A percentile compares a stretch with the other conserved stretches of the same genome.
These are phyloP conservation scores for Ecdyonurus torrentis DNA, from an alignment of 2,888 invertebrate genomes.

Conservation along the genomic window DNA sequence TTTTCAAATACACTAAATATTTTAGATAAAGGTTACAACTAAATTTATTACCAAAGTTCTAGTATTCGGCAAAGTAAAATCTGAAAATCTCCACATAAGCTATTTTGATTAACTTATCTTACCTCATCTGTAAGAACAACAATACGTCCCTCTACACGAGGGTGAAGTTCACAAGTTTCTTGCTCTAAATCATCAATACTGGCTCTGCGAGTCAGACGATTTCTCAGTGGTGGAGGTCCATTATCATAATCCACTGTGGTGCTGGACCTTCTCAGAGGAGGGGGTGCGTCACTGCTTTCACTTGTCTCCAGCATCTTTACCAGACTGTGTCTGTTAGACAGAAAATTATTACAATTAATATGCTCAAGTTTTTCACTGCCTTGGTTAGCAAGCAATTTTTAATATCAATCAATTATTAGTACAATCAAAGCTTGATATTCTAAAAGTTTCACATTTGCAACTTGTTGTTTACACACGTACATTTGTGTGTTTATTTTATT, in stretches of 20 bases:
- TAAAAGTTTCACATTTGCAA: too few species aligned
- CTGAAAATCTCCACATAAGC: too few species aligned
- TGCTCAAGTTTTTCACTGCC: too few species aligned
- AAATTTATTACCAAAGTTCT: too few species aligned
- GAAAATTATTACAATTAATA: neutral
- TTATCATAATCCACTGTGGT: constrained; percentile 21
- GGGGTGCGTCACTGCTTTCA: constrained; percentile 55
- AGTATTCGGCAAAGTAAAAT: too few species aligned
- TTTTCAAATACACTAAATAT: too few species aligned
- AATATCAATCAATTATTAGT: too few species aligned
- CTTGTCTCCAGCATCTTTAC: constrained; percentile 57
- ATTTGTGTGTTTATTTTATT: too few species aligned
- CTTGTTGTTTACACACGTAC: too few species aligned
- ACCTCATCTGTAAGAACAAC: constrained; percentile 60
- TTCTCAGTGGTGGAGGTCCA: constrained; percentile 8
- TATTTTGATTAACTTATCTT: too few species aligned
- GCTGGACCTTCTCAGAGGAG: constrained; percentile 41
- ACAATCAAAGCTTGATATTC: too few species aligned
- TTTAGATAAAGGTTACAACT: too few species aligned
- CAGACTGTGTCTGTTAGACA: constrained; percentile 44
- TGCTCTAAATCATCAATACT: constrained; percentile 69
- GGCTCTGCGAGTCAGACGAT: constrained; percentile 43
- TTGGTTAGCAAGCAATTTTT: neutral
- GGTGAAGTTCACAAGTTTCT: constrained; percentile 63
- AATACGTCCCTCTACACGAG: constrained; percentile 66